Conservation (phyloP, 1,140 invertebrate species). For the Drosophila fuyamai region DNA sequence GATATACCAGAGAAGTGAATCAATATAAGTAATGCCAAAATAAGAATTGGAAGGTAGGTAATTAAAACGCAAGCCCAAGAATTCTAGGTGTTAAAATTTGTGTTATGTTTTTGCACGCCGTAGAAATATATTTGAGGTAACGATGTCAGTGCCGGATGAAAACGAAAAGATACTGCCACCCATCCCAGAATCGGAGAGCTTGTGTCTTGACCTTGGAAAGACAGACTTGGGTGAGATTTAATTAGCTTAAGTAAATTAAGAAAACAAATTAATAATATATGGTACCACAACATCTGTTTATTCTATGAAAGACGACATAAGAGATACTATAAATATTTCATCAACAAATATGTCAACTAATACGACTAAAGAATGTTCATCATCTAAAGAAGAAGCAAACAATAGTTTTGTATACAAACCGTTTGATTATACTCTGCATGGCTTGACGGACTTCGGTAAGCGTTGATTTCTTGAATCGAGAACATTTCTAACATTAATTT, state of each 20-base stretch:
- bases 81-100: too few relatives aligned
- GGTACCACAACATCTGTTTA: too few relatives aligned
- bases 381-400: not conserved
- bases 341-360: not conserved
- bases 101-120: too few relatives aligned
- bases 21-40: not conserved
- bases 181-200: not conserved
- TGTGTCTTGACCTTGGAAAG: not conserved
- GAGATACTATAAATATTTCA: not conserved
- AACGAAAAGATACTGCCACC: not conserved
- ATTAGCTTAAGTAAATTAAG: not conserved
- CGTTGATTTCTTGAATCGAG: not conserved
- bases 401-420: conserved; percentile 8
- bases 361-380: not conserved
- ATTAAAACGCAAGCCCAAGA: not conserved
- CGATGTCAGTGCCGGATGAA: not conserved
- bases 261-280: not conserved
- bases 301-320: not conserved
- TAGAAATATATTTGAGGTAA: not conserved
- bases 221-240: not conserved
- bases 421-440: not conserved
- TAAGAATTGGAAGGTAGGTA: not conserved
- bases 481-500: too few relatives aligned
- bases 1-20: not conserved
- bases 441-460: conserved; percentile 4